Conservation (phyloP, 1,140 invertebrate genomes). For the Atopsyche davidsoni region DNA sequence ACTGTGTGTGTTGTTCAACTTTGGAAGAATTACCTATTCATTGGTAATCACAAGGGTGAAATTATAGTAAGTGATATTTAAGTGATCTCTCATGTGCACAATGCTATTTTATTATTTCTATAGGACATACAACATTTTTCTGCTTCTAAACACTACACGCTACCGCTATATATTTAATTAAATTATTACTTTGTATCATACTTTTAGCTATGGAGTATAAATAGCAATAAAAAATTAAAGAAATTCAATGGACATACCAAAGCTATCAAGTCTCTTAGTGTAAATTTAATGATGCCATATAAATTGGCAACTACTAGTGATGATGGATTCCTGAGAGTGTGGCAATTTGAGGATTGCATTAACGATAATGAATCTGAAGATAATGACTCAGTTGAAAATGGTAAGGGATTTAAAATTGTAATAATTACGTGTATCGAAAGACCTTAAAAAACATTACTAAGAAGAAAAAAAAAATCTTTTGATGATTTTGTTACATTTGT, state of each 20-base stretch:
- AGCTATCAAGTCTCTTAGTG: slow-evolving; percentile 13
- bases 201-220: slow-evolving; percentile 13
- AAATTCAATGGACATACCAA: slow-evolving; percentile 15
- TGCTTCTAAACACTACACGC: too few species aligned
- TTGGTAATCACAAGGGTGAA: slow-evolving; percentile 15
- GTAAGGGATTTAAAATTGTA: slow-evolving; percentile 5
- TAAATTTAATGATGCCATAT: slow-evolving; percentile 9
- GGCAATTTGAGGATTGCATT: slow-evolving; percentile 14
- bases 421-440: too few species aligned
- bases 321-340: slow-evolving; percentile 13
- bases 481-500: too few species aligned
- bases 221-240: slow-evolving; percentile 16
- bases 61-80: slow-evolving; percentile 16
- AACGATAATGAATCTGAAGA: not conserved
- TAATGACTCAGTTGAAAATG: slow-evolving; percentile 12
- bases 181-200: slow-evolving; percentile 3
- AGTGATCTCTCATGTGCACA: too few species aligned
- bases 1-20: slow-evolving; percentile 8
- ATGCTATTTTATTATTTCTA: too few species aligned
- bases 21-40: slow-evolving; percentile 16
- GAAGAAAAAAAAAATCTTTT: too few species aligned
- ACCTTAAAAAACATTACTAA: not conserved
- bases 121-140: too few species aligned
- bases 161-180: slow-evolving; percentile 6
- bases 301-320: slow-evolving; percentile 23